These are phyloP conservation scores for Drosophila azteca DNA, from an alignment of 1,140 invertebrate species.

Conservation along the genomic window DNA sequence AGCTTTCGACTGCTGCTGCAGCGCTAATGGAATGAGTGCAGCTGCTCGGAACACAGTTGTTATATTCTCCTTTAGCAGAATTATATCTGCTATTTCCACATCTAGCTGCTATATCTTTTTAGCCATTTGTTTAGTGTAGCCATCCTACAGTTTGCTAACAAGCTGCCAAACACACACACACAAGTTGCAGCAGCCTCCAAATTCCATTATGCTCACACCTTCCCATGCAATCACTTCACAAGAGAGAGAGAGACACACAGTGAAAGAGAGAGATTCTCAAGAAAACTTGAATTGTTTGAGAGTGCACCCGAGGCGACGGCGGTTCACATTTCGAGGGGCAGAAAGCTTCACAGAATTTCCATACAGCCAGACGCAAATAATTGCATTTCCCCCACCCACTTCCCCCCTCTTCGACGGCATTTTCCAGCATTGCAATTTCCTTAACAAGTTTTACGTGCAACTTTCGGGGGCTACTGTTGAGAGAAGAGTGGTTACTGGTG, in stretches of 20 bases:
- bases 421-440: conserved; percentile 50
- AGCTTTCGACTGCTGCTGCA: no score
- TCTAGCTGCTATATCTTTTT: no score
- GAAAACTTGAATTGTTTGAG: conserved; percentile 52
- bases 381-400: conserved; percentile 53
- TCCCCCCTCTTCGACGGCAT: no score
- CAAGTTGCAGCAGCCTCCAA: conserved; percentile 35
- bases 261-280: conserved; percentile 2
- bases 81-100: no score
- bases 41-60: no score
- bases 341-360: conserved; percentile 29
- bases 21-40: no score
- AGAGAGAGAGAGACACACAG: not conserved
- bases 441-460: conserved; percentile 64
- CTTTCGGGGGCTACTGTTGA: conserved; percentile 56
- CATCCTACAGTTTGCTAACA: conserved; percentile 32
- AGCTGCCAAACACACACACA: conserved; percentile 7
- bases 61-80: no score
- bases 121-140: no score
- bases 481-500: conserved; percentile 13
- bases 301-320: conserved; percentile 25
- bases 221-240: conserved; percentile 26
- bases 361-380: conserved; percentile 56
- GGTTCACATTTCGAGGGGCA: conserved; percentile 42
- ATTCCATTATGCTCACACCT: conserved; percentile 53